These are phyloP conservation scores for Psettodes erumei DNA, from an alignment of 2,113 vertebrate genomes.

Conservation along the genomic window DNA sequence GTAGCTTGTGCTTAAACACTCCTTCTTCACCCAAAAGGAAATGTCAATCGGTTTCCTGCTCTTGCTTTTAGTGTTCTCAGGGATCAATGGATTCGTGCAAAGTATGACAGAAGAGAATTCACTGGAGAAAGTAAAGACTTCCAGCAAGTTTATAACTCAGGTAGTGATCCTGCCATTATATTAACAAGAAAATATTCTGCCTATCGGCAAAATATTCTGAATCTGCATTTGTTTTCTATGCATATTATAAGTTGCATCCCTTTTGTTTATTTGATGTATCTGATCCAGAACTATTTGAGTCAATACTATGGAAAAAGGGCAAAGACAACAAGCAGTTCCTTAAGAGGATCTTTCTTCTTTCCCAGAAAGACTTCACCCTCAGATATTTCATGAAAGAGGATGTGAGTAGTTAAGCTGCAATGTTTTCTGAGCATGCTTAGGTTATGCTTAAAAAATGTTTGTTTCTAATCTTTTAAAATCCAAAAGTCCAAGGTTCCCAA, in stretches of 20 bases:
- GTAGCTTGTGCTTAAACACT: neutral
- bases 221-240: neutral
- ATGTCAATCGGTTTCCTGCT: neutral
- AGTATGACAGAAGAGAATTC: conserved; percentile 93
- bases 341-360: conserved; percentile 81
- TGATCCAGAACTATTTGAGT: conserved; percentile 73
- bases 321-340: conserved; percentile 82
- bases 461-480: neutral
- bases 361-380: conserved; percentile 80
- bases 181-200: neutral
- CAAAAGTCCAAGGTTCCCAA: conserved; percentile 86
- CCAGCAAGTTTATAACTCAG: conserved; percentile 78
- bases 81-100: conserved; percentile 94
- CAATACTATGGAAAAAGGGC: conserved; percentile 84
- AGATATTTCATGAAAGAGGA: conserved; percentile 83
- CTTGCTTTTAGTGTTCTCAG: conserved; percentile 86
- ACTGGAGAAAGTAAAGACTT: conserved; percentile 76
- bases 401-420: conserved; percentile 62
- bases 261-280: neutral
- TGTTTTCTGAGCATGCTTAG: neutral
- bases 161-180: conserved; percentile 69
- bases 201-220: neutral
- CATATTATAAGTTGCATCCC: neutral
- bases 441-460: neutral
- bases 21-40: neutral